phyloP scores from a whole-genome alignment of 2,888 invertebrate species.

The Alloplasta piceator region DNA sequence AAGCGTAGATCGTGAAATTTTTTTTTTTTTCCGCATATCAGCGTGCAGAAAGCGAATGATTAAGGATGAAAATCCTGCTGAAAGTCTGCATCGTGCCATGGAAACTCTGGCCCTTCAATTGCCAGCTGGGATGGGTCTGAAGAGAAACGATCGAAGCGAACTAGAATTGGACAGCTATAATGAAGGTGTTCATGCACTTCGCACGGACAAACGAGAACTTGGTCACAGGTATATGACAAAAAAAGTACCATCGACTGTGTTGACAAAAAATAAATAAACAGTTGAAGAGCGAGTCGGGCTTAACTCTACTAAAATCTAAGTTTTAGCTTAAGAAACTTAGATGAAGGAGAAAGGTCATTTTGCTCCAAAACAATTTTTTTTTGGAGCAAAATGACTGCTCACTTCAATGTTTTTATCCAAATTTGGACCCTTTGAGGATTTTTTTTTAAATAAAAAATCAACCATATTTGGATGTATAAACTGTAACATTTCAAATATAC shows the following conservation, averaged over 20 bases:
- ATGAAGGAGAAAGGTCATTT: too few species aligned
- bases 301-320: too few species aligned
- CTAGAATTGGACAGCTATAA: constrained; percentile 79
- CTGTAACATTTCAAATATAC: background rate
- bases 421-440: too few species aligned
- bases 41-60: constrained; percentile 70
- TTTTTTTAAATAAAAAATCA: too few species aligned
- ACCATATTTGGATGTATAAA: too few species aligned
- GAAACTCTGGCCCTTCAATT: constrained; percentile 65
- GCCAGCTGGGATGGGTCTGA: constrained; percentile 66
- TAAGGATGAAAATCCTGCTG: constrained; percentile 66
- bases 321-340: too few species aligned
- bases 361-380: too few species aligned
- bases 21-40: constrained; percentile 47
- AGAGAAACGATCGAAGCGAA: constrained; percentile 78
- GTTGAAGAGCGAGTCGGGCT: background rate
- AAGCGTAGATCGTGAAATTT: constrained; percentile 43
- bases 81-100: constrained; percentile 67
- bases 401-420: too few species aligned
- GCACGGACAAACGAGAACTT: constrained; percentile 80
- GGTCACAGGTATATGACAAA: constrained; percentile 80
- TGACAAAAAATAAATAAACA: background rate
- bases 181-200: constrained; percentile 73
- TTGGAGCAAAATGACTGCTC: too few species aligned
- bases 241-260: background rate